These are phyloP conservation scores for Eretmocerus hayati DNA, from an alignment of 2,888 invertebrate genomes.

Conservation along the genomic window DNA sequence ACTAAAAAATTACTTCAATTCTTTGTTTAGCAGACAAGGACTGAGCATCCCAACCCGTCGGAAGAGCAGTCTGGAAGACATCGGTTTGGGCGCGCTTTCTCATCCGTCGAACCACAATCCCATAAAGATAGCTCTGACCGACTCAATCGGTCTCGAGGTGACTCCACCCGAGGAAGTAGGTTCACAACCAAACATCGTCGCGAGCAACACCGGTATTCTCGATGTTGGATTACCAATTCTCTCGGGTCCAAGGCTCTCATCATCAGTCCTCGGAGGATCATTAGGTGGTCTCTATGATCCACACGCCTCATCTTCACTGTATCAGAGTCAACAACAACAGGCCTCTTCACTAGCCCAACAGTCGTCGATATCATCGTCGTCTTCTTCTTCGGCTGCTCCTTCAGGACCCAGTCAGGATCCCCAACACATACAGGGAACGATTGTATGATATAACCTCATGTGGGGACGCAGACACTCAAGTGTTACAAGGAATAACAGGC, in stretches of 20 bases:
- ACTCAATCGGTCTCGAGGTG: conserved; percentile 75
- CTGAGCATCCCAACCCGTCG: conserved; percentile 62
- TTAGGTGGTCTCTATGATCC: conserved; percentile 51
- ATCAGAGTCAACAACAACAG: conserved; percentile 25
- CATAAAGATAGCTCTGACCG: conserved; percentile 78
- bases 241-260: not conserved
- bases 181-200: conserved; percentile 44
- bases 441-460: conserved; percentile 93
- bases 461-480: conserved; percentile 83
- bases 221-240: conserved; percentile 43
- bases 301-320: conserved; percentile 47
- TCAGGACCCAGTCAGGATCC: conserved; percentile 50
- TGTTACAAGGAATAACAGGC: conserved; percentile 66
- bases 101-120: conserved; percentile 69
- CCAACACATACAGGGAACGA: conserved; percentile 79
- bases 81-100: conserved; percentile 60
- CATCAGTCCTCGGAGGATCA: conserved; percentile 39
- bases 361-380: conserved; percentile 11
- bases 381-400: conserved; percentile 30
- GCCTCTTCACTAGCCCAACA: conserved; percentile 27
- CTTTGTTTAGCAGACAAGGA: conserved; percentile 67
- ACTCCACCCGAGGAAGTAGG: conserved; percentile 53
- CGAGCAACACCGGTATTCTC: conserved; percentile 52
- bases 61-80: conserved; percentile 80
- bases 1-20: no score